Evolutionary conservation across 2,797 vertebrate species (phyloP), one percentile per base, ranked within the genome.

Genomic region (Cuniculus paca): DNA sequence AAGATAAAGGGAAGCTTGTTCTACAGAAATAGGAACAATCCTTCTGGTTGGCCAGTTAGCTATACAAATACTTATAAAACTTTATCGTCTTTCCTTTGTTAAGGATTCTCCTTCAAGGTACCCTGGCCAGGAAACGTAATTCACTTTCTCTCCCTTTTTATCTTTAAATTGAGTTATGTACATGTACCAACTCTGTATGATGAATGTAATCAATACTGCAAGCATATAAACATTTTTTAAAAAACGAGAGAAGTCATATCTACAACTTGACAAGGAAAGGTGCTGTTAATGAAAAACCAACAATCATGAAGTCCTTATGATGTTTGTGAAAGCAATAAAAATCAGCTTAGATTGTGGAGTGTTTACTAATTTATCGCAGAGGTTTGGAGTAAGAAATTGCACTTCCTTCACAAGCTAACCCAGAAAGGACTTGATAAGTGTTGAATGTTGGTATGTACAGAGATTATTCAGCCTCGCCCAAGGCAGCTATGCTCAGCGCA

Each of bases 181-280:
- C 72, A 75, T 48, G 14, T 17, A 1, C 42, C 42, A 17, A 31
- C 72, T 7, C 72, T 75, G 3, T 39, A 48, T 28, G 26, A 28
- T 31, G 72, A 75, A 75, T 75, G 72, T 48, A 75, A 75, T 31
- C 42, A 75, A 28, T 31, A 16, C 42, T 48, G 42, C 42, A 48
- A 16, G 31, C 2, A 16, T 31, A 24, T 75, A 75, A 75, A 28
- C 26, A 28, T 16, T 75, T 48, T 68, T 68, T 68, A 28, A 48
- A 75, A 28, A 45, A 14, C 28, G 11, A 74, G 28, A 93, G 19
- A 90, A 60, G 14, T 45, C 34, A 20, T 82, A 88, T 39, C 17
- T 88, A 12, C 19, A 91, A 31, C 68, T 75, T 74, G 52, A 77
- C 42, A 94, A 97, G 52, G 24, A 81, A 77, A 91, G 36, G 39